A percentile compares a stretch with the other conserved stretches of the same genome.
Conservation (phyloP, 2,113 vertebrate species). For the Neotragus pygmaeus region DNA sequence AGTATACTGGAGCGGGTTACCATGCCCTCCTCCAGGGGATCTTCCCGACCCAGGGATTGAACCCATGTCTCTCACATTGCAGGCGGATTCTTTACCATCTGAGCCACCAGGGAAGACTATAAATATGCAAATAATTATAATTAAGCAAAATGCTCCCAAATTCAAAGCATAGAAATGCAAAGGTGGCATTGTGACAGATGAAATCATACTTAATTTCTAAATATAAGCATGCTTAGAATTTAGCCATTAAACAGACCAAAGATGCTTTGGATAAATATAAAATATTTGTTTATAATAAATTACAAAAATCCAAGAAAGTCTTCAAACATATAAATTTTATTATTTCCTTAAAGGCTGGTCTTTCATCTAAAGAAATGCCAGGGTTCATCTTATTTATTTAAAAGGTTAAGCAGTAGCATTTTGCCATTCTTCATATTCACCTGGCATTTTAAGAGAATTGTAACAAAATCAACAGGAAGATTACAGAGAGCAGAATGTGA, state of each 20-base stretch:
- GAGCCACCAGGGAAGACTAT: neutral
- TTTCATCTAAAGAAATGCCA: slow-evolving; percentile 35
- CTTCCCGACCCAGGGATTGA: neutral
- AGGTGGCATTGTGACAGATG: neutral
- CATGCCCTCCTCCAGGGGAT: neutral
- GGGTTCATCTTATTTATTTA: slow-evolving; percentile 52
- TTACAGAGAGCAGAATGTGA: neutral
- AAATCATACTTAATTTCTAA: neutral
- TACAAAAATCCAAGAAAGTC: neutral
- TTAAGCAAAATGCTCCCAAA: neutral
- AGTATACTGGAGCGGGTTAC: neutral
- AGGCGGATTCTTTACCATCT: neutral
- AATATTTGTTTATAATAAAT: neutral
- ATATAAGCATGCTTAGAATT: slow-evolving; percentile 30
- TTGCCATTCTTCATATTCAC: slow-evolving; percentile 62
- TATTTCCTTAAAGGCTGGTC: neutral
- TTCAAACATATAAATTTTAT: neutral
- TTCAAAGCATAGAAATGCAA: neutral
- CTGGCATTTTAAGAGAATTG: slow-evolving; percentile 68
- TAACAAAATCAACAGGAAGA: slow-evolving; percentile 52
- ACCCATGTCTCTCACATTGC: neutral
- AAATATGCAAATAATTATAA: slow-evolving; percentile 23
- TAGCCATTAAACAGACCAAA: neutral
- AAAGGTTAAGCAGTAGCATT: slow-evolving; percentile 55
- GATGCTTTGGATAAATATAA: neutral